Base-by-base conservation (phyloP, 2,888 invertebrate species). In the Linnaemya vulpina region DNA sequence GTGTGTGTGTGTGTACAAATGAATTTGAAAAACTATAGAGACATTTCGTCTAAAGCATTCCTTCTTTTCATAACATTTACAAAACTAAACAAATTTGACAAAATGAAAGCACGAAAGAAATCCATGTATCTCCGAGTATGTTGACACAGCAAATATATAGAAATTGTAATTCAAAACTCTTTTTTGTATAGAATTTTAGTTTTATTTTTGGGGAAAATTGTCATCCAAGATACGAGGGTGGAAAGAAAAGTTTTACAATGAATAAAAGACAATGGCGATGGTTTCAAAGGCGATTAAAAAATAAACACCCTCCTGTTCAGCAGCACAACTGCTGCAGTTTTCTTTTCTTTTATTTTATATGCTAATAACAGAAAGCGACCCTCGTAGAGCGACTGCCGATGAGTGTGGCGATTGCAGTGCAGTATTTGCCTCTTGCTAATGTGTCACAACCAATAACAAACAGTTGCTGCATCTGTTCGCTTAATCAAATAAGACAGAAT, bases 361-460 rank as follows among this genome's bases (percentile, higher is more conserved):
- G n/a, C n/a, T n/a, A n/a, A n/a, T n/a, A n/a, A n/a, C n/a, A n/a
- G n/a, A n/a, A n/a, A n/a, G n/a, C n/a, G n/a, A 15, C 60, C 3
- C 46, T 49, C 22, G 35, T n/a, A 11, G 13, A 11, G 7, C 30
- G 17, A 30, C 13, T 60, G 58, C 8, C 5, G 49, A 51, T 30
- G 35, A 67, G 13, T 43, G 22, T 46, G 30, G 71, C 43, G 46
- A 35, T 20, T 68, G 70, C 38, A 70, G 51, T 53, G 70, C 70
- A 71, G 81, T 75, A 81, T 80, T 81, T 81, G 81, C 68, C 71
- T 60, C 71, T 85, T 58, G 82, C 82, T 79, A 82, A 85, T 85
- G 82, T 85, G 85, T 85, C 85, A 85, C 82, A 79, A 82, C 70
- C 82, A 82, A 85, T 85, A 78, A 84, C 62, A 77, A 74, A 74